phyloP scores from a whole-genome alignment of 2,888 invertebrate species.

The Hylaea fasciaria region DNA sequence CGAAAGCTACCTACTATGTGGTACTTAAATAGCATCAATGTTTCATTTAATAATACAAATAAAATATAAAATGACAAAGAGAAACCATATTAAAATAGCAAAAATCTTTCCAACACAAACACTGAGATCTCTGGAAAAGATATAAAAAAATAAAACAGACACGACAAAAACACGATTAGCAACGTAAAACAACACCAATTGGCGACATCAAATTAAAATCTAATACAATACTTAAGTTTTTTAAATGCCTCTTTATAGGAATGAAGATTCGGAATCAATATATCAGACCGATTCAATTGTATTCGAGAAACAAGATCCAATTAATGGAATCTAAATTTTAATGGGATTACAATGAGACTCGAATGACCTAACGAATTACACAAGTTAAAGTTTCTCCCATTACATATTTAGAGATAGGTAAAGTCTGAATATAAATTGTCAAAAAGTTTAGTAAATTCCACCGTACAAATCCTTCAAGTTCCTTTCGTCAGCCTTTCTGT shows the following conservation, averaged over 20 bases:
- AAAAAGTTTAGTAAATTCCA: constrained; percentile 43
- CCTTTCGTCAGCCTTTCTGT: constrained; percentile 46
- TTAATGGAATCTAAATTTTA: neutral
- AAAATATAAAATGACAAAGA: constrained; percentile 36
- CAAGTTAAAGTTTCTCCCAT: constrained; percentile 15
- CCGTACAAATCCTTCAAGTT: constrained; percentile 45
- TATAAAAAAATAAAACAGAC: constrained; percentile 13
- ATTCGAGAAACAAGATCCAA: constrained; percentile 9
- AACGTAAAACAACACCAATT: constrained; percentile 47
- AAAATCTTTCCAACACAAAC: constrained; percentile 47
- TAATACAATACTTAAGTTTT: constrained; percentile 29
- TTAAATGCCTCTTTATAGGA: constrained; percentile 68
- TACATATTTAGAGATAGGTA: constrained; percentile 22
- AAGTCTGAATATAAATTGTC: constrained; percentile 25
- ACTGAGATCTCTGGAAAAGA: constrained; percentile 62
- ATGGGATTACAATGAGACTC: neutral
- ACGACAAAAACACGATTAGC: constrained; percentile 44
- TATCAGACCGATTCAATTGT: constrained; percentile 41
- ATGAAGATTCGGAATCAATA: constrained; percentile 55
- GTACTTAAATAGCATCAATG: constrained; percentile 37
- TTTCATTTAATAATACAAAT: constrained; percentile 27
- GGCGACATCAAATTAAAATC: constrained; percentile 38
- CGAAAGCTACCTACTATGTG: constrained; percentile 44
- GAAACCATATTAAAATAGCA: constrained; percentile 34
- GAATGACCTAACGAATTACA: constrained; percentile 2